Base-by-base conservation (phyloP, 92 coral and sea anemone genomes). In the Phenganax subtilis region DNA sequence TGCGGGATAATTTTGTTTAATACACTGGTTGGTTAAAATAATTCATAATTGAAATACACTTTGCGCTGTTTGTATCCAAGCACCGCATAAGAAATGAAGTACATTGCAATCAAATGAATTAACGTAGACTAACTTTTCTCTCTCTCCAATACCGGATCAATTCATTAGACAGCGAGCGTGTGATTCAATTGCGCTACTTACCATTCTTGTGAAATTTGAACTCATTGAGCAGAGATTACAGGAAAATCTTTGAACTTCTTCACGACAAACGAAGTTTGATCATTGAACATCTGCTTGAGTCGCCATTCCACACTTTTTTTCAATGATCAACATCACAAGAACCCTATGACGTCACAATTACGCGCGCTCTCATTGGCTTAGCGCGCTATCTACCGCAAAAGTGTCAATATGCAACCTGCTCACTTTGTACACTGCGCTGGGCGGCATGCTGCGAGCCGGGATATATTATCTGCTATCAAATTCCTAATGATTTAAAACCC, bases 361-460 rank as follows among this genome's bases (percentile, higher is more conserved):
- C 73, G 65, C 70, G 83, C 10, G 61, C 55, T 79, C 58, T 37
- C 44, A 79, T 79, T 79, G 83, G 83, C 61, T 65, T 20, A 57
- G 11, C 47, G 25, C 17, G 44, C 20, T 17, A 11, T 65, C 54
- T 52, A 79, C 55, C 83, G 83, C 74, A 29, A 12, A 17, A 37
- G 15, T 76, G 69, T 76, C 81, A 76, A 76, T 76, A 76, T 79
- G n/a, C 55, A 79, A 79, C 83, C 83, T 79, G 83, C 20, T 77
- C 83, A 79, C 53, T 79, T 79, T 79, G 74, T 63, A 51, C 44
- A 31, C 17, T 8, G 55, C 5, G 54, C 64, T 58, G 64, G 14
- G 47, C 55, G 31, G 16, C 82, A 30, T 62, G 52, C 77, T 51
- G 58, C 28, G 58, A 12, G 61, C 31, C 61, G 55, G 15, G 69